Evolutionary conservation across 2,797 vertebrate genomes (phyloP).

Genomic region (Sciurus carolinensis): DNA sequence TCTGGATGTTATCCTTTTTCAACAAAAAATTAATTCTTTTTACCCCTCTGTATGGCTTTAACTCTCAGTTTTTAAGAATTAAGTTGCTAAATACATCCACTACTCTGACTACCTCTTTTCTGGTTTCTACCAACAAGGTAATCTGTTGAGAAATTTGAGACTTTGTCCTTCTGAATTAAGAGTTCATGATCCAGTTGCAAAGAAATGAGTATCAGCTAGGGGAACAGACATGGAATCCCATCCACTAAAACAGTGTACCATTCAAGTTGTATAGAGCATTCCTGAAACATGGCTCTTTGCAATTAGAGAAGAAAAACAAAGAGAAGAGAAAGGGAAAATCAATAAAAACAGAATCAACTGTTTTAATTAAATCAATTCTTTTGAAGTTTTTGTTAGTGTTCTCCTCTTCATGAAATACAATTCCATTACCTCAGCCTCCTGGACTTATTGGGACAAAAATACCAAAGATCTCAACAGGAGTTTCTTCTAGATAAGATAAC

Average conservation of each 20-base stretch:
- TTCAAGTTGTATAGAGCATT: neutral
- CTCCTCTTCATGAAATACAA: neutral
- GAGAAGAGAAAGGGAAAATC: neutral
- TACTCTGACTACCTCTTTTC: neutral
- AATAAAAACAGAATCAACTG: neutral
- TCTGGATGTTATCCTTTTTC: neutral
- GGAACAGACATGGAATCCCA: neutral
- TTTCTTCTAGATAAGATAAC: neutral
- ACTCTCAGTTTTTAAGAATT: constrained; percentile 18
- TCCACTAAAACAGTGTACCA: neutral
- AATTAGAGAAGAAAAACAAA: constrained; percentile 28
- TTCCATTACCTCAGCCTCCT: neutral
- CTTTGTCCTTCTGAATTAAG: neutral
- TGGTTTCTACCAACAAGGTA: neutral
- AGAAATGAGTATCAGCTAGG: neutral
- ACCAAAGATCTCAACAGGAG: neutral
- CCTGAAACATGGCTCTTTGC: neutral
- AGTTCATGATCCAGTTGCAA: neutral
- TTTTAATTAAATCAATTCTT: constrained; percentile 42
- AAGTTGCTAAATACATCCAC: neutral
- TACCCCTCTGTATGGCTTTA: constrained; percentile 1
- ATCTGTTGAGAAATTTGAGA: neutral
- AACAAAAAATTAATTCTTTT: constrained; percentile 38
- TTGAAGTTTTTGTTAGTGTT: neutral
- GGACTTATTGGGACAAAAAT: neutral